A percentile compares a stretch with the other conserved stretches of the same genome.
Conservation (phyloP, 2,888 invertebrate genomes). For the Eilema griseolum region DNA sequence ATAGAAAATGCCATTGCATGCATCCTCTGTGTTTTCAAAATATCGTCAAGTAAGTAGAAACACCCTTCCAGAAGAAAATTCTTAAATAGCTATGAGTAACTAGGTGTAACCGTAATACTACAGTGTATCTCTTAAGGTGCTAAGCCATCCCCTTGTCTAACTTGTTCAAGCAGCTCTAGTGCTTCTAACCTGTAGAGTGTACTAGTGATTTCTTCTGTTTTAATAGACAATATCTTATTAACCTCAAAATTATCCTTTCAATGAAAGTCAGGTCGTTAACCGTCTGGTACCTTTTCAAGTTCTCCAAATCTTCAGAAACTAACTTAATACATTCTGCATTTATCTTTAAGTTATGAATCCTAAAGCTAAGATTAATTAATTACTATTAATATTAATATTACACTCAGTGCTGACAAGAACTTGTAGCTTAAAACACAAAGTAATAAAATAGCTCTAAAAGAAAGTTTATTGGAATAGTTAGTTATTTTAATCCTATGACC, state of each 20-base stretch:
- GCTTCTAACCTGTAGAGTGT: background rate
- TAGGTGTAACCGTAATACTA: background rate
- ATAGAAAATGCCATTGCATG: too few species aligned
- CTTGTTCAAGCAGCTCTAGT: background rate
- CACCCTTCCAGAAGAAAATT: too few species aligned
- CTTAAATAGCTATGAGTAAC: too few species aligned
- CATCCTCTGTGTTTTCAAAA: too few species aligned
- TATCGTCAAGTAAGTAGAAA: too few species aligned
- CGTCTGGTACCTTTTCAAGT: conserved; percentile 1
- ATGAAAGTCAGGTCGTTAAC: conserved; percentile 1
- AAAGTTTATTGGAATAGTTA: conserved; percentile 40
- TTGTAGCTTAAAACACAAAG: conserved; percentile 7
- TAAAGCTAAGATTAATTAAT: conserved; percentile 14
- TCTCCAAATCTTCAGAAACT: background rate
- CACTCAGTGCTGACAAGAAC: conserved; percentile 1
- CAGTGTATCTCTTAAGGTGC: background rate
- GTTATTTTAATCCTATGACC: conserved; percentile 53
- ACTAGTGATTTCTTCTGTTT: background rate
- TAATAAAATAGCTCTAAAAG: conserved; percentile 16
- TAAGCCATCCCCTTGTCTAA: background rate
- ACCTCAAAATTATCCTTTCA: background rate
- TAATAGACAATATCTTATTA: background rate
- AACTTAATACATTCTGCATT: conserved; percentile 10
- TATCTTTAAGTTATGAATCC: conserved; percentile 10
- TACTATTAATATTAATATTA: conserved; percentile 7